Percentiles rank a stretch among this genome's conserved stretches.
These are phyloP conservation scores for Conus canariensis DNA, from an alignment of 2,888 invertebrate species.

Conservation along the genomic window DNA sequence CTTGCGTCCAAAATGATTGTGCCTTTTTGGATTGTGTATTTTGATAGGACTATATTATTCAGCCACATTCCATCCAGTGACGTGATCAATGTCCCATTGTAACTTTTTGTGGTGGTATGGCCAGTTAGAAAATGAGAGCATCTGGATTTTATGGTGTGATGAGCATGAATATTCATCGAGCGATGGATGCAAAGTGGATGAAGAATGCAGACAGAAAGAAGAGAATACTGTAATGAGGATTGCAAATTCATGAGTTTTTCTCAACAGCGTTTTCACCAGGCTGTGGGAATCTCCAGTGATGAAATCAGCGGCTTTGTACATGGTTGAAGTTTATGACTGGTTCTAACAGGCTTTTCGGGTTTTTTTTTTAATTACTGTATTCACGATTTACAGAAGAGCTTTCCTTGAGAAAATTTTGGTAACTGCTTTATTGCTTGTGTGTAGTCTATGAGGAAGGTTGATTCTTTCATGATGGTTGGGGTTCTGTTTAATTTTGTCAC, in stretches of 20 bases:
- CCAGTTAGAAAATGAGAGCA: background rate
- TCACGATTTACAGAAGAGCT: background rate
- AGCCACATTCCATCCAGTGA: constrained; percentile 24
- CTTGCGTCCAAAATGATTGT: constrained; percentile 13
- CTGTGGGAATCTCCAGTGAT: background rate
- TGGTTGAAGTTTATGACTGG: background rate
- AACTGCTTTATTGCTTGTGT: too few relatives aligned
- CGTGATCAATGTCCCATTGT: background rate
- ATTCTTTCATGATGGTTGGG: too few relatives aligned
- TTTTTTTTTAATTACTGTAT: background rate
- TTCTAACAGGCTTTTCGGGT: background rate
- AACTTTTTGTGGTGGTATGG: background rate
- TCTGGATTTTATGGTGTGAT: background rate
- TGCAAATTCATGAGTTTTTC: background rate
- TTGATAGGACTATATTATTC: background rate
- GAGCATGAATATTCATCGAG: background rate
- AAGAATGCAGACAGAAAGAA: background rate
- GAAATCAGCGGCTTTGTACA: background rate
- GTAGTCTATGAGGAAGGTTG: too few relatives aligned
- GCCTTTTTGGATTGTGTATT: constrained; percentile 14
- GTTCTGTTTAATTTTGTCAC: too few relatives aligned
- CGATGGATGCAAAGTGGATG: background rate
- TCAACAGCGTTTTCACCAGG: background rate
- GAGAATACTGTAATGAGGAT: background rate
- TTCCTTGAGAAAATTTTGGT: background rate